Conservation (phyloP, 2,888 invertebrate species). For the Aradus depressus region DNA sequence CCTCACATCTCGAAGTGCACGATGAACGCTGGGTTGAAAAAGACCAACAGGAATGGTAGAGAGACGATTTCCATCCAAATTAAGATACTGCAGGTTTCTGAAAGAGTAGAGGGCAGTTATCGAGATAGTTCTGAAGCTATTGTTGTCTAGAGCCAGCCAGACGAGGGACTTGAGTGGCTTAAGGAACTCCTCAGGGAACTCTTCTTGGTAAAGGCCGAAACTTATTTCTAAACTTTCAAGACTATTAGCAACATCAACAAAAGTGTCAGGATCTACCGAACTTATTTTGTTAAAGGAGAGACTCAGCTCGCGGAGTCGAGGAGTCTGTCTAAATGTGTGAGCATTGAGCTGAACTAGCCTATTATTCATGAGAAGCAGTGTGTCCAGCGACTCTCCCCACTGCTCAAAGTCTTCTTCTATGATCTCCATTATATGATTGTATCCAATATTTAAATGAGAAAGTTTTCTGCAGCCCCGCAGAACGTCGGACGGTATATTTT, state of each 20-base stretch:
- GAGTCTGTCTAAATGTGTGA: conserved; percentile 59
- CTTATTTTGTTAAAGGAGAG: conserved; percentile 83
- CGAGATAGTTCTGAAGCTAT: conserved; percentile 64
- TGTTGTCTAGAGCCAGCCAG: conserved; percentile 80
- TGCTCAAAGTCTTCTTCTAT: conserved; percentile 56
- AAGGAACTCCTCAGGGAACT: conserved; percentile 64
- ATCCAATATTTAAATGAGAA: conserved; percentile 78
- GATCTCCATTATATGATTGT: conserved; percentile 64
- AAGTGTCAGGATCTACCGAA: conserved; percentile 68
- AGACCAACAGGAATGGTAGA: conserved; percentile 55
- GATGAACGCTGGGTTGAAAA: conserved; percentile 56
- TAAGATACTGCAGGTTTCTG: conserved; percentile 63
- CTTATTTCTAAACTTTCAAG: conserved; percentile 76
- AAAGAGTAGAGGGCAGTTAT: conserved; percentile 59
- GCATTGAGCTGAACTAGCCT: conserved; percentile 57
- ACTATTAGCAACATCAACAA: conserved; percentile 61
- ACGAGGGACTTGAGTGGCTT: conserved; percentile 60
- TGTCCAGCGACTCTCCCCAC: conserved; percentile 70
- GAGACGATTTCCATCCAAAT: conserved; percentile 75
- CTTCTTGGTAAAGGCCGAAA: conserved; percentile 69
- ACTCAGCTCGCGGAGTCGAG: conserved; percentile 73
- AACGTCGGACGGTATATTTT: conserved; percentile 55
- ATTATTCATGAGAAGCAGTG: conserved; percentile 72
- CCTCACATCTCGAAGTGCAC: conserved; percentile 63
- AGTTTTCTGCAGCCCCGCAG: conserved; percentile 61